phyloP scores from a whole-genome alignment of 2,797 vertebrate species.

The Microchirus variegatus region DNA sequence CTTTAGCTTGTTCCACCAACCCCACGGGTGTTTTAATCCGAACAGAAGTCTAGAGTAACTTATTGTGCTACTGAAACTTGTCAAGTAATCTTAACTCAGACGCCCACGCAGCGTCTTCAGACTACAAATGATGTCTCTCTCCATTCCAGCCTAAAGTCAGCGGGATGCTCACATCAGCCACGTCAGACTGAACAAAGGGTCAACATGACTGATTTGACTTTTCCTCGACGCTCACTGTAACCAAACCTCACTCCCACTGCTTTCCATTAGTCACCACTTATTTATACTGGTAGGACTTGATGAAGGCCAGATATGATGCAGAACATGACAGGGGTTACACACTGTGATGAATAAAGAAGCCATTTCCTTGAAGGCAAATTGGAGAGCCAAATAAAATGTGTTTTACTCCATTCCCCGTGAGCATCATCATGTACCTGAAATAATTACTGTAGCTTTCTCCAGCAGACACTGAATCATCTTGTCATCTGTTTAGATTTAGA shows the following conservation, averaged over 20 bases:
- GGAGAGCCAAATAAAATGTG: too few species aligned
- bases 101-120: not conserved
- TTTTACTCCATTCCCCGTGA: too few species aligned
- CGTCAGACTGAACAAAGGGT: slow-evolving; percentile 15
- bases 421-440: too few species aligned
- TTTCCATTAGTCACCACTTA: slow-evolving; percentile 28
- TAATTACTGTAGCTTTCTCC: too few species aligned
- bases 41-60: too few species aligned
- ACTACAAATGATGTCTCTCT: slow-evolving; percentile 8
- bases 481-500: too few species aligned
- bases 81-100: not conserved
- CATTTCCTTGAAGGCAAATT: not conserved
- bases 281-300: slow-evolving; percentile 23
- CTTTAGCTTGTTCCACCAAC: not conserved
- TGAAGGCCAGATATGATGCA: slow-evolving; percentile 19
- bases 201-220: slow-evolving; percentile 20
- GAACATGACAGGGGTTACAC: not conserved
- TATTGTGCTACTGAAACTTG: too few species aligned
- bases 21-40: not conserved
- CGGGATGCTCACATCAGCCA: slow-evolving; percentile 8
- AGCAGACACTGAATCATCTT: too few species aligned
- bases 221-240: slow-evolving; percentile 16
- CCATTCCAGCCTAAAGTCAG: slow-evolving; percentile 5
- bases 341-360: not conserved
- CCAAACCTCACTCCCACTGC: slow-evolving; percentile 21